These are phyloP conservation scores for Cryptotermes secundus DNA, from an alignment of 1,140 invertebrate genomes.

Conservation along the genomic window DNA sequence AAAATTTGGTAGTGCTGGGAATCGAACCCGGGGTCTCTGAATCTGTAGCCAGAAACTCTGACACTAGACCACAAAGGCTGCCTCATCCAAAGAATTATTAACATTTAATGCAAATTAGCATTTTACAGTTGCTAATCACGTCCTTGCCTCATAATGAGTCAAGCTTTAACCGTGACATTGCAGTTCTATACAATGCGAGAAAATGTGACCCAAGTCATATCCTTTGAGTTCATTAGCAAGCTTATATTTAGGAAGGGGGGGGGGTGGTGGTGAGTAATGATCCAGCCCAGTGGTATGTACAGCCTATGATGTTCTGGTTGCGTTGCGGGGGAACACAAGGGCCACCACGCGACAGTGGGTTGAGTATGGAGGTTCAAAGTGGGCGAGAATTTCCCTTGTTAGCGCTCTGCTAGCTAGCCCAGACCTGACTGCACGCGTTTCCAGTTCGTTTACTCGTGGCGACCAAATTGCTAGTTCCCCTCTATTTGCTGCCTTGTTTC, in stretches of 20 bases:
- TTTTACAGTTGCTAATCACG: too few species aligned
- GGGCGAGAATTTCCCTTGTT: slow-evolving; percentile 15
- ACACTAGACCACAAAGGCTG: too few species aligned
- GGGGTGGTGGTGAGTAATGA: neutral
- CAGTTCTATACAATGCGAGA: neutral
- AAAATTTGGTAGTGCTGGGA: too few species aligned
- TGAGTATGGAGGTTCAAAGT: neutral
- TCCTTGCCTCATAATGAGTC: too few species aligned
- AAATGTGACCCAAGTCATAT: neutral
- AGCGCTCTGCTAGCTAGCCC: slow-evolving; percentile 18
- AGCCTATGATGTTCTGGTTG: neutral
- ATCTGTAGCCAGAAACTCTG: too few species aligned
- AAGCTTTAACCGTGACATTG: neutral
- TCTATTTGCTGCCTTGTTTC: slow-evolving; percentile 12
- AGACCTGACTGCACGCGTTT: slow-evolving; percentile 3
- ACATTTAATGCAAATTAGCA: too few species aligned
- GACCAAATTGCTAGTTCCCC: slow-evolving; percentile 22
- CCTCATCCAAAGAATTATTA: too few species aligned
- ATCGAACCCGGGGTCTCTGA: too few species aligned
- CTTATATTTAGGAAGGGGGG: neutral
- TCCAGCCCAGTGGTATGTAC: neutral
- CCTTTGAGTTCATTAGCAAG: neutral
- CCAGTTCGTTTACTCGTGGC: slow-evolving; percentile 27
- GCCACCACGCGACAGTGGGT: neutral
- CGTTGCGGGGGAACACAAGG: neutral